Base-by-base conservation (phyloP, 2,888 invertebrate genomes). In the Rhaphigaster nebulosa region DNA sequence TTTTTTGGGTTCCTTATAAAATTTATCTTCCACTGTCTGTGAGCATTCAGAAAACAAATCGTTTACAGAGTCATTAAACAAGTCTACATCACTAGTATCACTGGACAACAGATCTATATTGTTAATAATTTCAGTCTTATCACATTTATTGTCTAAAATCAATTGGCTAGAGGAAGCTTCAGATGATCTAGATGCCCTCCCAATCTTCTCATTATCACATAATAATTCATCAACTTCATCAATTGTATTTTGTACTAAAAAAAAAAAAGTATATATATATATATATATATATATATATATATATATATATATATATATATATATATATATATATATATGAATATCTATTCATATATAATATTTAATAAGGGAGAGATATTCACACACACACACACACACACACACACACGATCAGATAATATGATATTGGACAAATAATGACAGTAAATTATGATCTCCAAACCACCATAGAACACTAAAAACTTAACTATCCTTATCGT, bases 201-300 rank as follows among this genome's bases (percentile, higher is more conserved):
- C 26, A 41, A 26, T 80, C 41, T 18, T 76, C 18, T 76, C 76
- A 80, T 80, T 80, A 80, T 41, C 23, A 80, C 26, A 26, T 80
- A 80, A 80, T 80, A 41, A 65, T 90, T 76, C 92, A 92, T 91
- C 93, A 92, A 88, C 90, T 89, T 76, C 92, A 92, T 91, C 93
- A 91, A 87, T 90, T 89, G 87, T 91, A 92, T 87, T 91, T 91
- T 54, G 90, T 87, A 90, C 93, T 93, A 80, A 87, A 92, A 91
- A 90, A 76, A 89, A 65, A 41, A 65, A 90, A 65, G 15, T 18
- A 34, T 90, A 34, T 90, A n/a, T 10, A n/a, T 41, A 80, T 23
- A 41, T 1, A 80, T n/a, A 60, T 10, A n/a, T n/a, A 8, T n/a
- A 6, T n/a, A 60, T 52, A 15, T 52, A 80, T 38, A 80, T 13